Conservation (phyloP, 2,113 vertebrate genomes). For the Megaceryle torquata region DNA sequence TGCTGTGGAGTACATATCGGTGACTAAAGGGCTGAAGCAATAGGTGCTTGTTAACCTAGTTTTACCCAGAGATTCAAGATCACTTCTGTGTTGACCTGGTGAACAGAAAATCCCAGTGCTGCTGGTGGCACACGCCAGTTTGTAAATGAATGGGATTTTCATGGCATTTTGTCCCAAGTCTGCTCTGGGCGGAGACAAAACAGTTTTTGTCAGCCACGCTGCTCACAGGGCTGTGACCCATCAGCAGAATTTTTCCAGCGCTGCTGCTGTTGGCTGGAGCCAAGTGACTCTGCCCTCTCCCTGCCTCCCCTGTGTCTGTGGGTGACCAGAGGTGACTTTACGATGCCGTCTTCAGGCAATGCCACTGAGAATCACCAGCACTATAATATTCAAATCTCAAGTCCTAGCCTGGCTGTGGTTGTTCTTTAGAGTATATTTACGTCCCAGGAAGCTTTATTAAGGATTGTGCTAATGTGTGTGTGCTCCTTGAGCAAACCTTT, state of each 20-base stretch:
- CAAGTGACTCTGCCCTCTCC: background rate
- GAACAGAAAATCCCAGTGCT: background rate
- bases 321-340: background rate
- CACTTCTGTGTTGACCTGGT: background rate
- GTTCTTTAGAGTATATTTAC: background rate
- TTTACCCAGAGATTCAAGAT: background rate
- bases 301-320: background rate
- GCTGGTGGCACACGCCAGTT: fast-evolving
- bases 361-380: fast-evolving
- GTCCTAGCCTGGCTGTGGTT: background rate
- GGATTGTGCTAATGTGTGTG: background rate
- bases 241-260: background rate
- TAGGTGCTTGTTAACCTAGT: background rate
- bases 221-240: background rate
- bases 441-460: background rate
- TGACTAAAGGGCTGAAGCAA: no score
- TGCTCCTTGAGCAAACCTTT: background rate
- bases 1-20: fast-evolving
- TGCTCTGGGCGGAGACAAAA: background rate
- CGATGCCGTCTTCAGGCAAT: background rate
- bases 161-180: fast-evolving
- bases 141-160: fast-evolving
- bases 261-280: background rate
- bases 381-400: background rate
- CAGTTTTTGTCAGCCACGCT: background rate